These are phyloP conservation scores for Drosophila buzzatii DNA, from an alignment of 2,888 invertebrate genomes.

Conservation along the genomic window DNA sequence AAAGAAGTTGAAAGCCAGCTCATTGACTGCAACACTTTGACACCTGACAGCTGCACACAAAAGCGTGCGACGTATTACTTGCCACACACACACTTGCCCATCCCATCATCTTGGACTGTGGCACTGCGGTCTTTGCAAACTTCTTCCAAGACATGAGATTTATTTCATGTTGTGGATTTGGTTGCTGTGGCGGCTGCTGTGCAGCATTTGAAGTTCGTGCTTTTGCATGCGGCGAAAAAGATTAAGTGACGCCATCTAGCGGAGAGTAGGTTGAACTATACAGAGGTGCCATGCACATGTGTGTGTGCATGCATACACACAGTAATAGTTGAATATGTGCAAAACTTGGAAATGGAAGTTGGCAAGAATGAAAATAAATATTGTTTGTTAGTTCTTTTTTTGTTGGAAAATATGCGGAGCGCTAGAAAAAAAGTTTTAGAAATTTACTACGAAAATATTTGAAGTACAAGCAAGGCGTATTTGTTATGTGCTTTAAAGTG, in stretches of 20 bases:
- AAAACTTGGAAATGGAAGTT: background rate
- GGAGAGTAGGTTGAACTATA: background rate
- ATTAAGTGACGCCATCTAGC: slow-evolving; percentile 53
- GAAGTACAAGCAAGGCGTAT: too few relatives aligned
- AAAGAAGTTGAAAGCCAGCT: slow-evolving; percentile 47
- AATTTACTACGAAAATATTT: background rate
- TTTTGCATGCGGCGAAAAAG: slow-evolving; percentile 44
- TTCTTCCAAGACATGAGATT: slow-evolving; percentile 60
- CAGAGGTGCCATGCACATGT: background rate
- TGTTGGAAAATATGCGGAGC: background rate
- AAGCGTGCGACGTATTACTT: slow-evolving; percentile 70
- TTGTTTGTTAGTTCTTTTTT: background rate
- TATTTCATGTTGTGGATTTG: slow-evolving; percentile 66
- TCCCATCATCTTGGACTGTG: slow-evolving; percentile 17
- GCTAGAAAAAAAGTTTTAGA: background rate
- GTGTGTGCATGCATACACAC: background rate
- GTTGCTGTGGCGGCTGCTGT: slow-evolving; percentile 34
- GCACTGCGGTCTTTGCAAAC: slow-evolving; percentile 45
- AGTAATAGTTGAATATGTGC: background rate
- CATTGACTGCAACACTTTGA: slow-evolving; percentile 76
- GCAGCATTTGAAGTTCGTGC: slow-evolving; percentile 41
- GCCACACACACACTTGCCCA: background rate
- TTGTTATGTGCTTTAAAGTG: too few relatives aligned
- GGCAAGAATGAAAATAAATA: background rate
- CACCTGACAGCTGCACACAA: slow-evolving; percentile 75